Evolutionary conservation across 2,797 vertebrate genomes (phyloP), one percentile per base, ranked within the genome.

Genomic region (Cryptoprocta ferox): DNA sequence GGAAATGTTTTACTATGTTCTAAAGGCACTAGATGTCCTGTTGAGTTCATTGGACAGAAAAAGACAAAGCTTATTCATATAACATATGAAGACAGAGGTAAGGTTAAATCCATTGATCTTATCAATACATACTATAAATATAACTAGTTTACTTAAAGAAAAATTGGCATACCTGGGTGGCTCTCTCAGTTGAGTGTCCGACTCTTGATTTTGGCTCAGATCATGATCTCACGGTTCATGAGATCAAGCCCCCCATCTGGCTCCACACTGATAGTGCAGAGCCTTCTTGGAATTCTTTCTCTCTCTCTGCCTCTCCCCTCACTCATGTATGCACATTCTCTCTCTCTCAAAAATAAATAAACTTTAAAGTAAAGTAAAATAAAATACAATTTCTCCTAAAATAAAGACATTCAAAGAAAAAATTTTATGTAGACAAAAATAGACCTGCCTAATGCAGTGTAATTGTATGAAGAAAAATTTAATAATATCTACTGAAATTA

Each of bases 341-440:
- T 56, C 53, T 56, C 56, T 10, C 56, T 59, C 21, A 24, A 21
- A 59, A 59, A 59, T 59, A 19, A 53, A 53, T 8, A 59, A 59
- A 59, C 56, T 63, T 56, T 79, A 78, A 84, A 93, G 10, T 63
- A 71, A 93, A 95, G 24, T 70, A 90, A 91, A 87, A 75, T 56
- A 15, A 21, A 96, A 70, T 4, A 37, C 85, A 9, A 4, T 87
- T 81, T 76, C 30, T 78, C n/a, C 18, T 78, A 56, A 83, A 71
- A 86, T 78, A 84, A 79, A 78, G 2, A 80, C 39, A 70, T 21
- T 53, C 15, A 70, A 56, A 76, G 39, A 50, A 50, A 50, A 15
- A 37, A 66, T 81, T 37, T 39, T 10, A 78, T 42, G 13, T 76
- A 42, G 21, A 63, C 6, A 91, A 70, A 89, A 63, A 85, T 37